Percentiles rank a stretch among this genome's conserved stretches.
These are phyloP conservation scores for Onychomys torridus DNA, from an alignment of 2,797 vertebrate genomes.

Conservation along the genomic window DNA sequence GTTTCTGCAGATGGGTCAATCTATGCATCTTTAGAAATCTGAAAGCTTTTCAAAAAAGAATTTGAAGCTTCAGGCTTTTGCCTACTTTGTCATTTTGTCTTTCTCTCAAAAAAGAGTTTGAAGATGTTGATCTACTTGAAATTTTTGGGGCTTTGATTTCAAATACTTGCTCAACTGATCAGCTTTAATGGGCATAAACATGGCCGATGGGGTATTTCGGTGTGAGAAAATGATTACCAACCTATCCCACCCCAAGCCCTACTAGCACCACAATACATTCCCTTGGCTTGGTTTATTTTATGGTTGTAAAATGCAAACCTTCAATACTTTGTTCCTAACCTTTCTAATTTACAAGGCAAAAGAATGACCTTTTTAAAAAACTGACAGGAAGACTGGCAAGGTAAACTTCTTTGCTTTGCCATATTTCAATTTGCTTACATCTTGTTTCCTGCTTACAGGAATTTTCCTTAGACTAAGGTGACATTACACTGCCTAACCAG, in stretches of 20 bases:
- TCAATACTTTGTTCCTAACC: conserved; percentile 1
- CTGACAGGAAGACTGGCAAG: conserved; percentile 11
- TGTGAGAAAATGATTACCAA: conserved; percentile 8
- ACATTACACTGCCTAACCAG: not conserved
- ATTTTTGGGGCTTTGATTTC: not conserved
- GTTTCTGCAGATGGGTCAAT: not conserved
- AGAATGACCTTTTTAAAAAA: not conserved
- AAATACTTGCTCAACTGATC: conserved; percentile 32
- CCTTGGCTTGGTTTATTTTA: not conserved
- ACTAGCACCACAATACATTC: conserved; percentile 9
- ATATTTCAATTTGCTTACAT: conserved; percentile 6
- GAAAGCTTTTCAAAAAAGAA: conserved; percentile 11
- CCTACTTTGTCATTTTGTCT: conserved; percentile 24
- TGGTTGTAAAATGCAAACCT: conserved; percentile 44
- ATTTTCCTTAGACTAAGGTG: not conserved
- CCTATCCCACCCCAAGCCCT: not conserved
- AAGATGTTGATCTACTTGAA: conserved; percentile 21
- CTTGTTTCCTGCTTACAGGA: not conserved
- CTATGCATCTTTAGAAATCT: conserved; percentile 53
- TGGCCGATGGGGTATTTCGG: not conserved
- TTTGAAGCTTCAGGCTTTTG: not conserved
- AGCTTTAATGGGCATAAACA: not conserved
- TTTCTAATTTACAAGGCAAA: conserved; percentile 48
- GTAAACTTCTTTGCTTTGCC: conserved; percentile 49
- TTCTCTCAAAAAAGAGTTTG: conserved; percentile 43